Base-by-base conservation (phyloP, 37 sponge, comb jelly and placozoan species). In the Cladorhizidae sp. region DNA sequence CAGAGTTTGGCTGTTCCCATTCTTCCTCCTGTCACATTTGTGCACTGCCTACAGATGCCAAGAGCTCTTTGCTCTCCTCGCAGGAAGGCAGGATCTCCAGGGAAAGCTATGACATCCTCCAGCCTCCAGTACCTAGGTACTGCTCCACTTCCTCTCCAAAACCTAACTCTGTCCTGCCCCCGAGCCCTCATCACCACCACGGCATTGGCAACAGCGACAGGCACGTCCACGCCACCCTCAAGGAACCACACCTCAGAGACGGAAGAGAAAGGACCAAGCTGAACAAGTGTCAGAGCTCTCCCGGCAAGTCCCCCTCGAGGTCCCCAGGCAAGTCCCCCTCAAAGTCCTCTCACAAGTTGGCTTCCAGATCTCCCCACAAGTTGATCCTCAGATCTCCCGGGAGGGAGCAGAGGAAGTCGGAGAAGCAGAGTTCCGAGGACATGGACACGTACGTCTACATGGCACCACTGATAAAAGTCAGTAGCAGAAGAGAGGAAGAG, bases 371-470 rank as follows among this genome's bases (percentile, higher is more conserved):
- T 14, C 3, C 61, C 1, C 35, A 31, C 25, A 26, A 22, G 31
- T 11, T 35, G 42, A 1, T 52, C 65, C 64, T 3, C 54, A 22
- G 18, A 8, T 22, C 5, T 36, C 25, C 43, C 25, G 42, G 25
- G 42, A 62, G 36, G 31, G 79, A 65, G 51, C 18, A 6, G 68
- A 74, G 64, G 80, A 29, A 39, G 15, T 55, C 70, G 5, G 35
- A 26, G 29, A 72, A 73, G 12, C 26, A 33, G 64, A 76, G 36
- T 31, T 64, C 22, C 12, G 81, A 73, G 0, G 71, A 77, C 64
- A 72, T 51, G 40, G 83, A 82, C 62, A 76, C 78, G 1, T 88
- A 88, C 43, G 83, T 88, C 12, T 88, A 83, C 79, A 88, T 88
- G 88, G 88, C 88, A 8, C 83, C 88, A 7, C 65, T 76, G 31